Percentiles rank a stretch among this genome's conserved stretches.
Evolutionary conservation across 2,888 invertebrate species (phyloP).

Genomic region (Pachliopta kotzebuea): DNA sequence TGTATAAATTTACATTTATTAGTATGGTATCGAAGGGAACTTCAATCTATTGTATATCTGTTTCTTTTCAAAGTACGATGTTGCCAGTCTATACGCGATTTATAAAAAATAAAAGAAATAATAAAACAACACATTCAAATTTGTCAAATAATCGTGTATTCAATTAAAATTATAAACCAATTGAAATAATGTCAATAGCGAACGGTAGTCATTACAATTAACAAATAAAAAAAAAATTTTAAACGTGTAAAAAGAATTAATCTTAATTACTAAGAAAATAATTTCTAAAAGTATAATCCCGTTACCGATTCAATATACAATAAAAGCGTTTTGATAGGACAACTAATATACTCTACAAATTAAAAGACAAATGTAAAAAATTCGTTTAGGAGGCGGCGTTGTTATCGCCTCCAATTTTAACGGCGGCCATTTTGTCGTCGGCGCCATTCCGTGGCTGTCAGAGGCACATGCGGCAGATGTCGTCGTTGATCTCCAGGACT

Average conservation of each 20-base stretch:
- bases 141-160: constrained; percentile 39
- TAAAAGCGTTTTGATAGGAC: constrained; percentile 28
- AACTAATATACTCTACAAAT: constrained; percentile 38
- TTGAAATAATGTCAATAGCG: constrained; percentile 33
- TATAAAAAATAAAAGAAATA: constrained; percentile 4
- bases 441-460: constrained; percentile 46
- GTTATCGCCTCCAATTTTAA: constrained; percentile 25
- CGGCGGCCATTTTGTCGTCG: constrained; percentile 47
- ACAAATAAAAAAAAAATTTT: not conserved
- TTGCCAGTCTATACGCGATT: no score
- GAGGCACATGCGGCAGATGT: constrained; percentile 88
- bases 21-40: no score
- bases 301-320: constrained; percentile 33
- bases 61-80: no score
- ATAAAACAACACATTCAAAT: constrained; percentile 30
- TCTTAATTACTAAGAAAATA: constrained; percentile 29
- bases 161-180: constrained; percentile 29
- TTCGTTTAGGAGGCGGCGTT: constrained; percentile 23
- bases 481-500: constrained; percentile 88
- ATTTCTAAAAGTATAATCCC: constrained; percentile 27
- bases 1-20: no score
- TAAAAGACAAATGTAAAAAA: constrained; percentile 36
- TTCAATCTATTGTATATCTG: no score
- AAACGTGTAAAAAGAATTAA: constrained; percentile 32
- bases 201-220: constrained; percentile 31